Base-by-base conservation (phyloP, 1,140 invertebrate species). In the Pantala flavescens region DNA sequence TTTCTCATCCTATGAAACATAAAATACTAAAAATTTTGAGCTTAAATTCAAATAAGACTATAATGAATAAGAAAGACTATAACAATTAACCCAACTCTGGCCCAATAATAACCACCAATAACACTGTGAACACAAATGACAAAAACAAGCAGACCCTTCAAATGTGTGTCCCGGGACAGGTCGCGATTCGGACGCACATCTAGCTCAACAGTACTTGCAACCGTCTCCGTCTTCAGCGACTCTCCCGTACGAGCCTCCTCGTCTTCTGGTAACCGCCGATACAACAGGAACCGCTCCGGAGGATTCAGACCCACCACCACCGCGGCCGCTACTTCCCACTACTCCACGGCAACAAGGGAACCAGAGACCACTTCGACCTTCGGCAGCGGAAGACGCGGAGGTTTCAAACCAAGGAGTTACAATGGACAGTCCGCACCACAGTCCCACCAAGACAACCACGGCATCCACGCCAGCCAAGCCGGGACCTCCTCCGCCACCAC, bases 171-270 rank as follows among this genome's bases (percentile, higher is more conserved):
- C 43, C 23, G 73, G 43, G 43, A 23, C 70, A 12, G 63, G 24
- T 74, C 73, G 21, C 82, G 84, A 76, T 86, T 83, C 80, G 82
- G 82, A 75, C 81, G 84, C 76, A 80, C 83, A 73, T 78, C 81
- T 78, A 83, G 80, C 71, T 82, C 84, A 0, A 70, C 75, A 82
- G 84, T 87, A 82, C 80, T 87, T 77, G 84, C 86, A 78, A 87
- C 87, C 79, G 85, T 87, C 72, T 87, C 87, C 84, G 85, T 88
- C 83, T 87, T 87, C 84, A 88, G 86, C 82, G 87, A 42, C n/a
- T 24, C 23, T 1, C 71, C 71, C 2, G 23, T 24, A 5, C 23
- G 23, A 19, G 23, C 2, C 71, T 72, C 71, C 3, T 24, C 71
- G 2, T 16, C 71, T 3, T 24, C 23, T 19, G 71, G 23, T 2